Evolutionary conservation across 2,888 invertebrate genomes (phyloP).

Genomic region (Proisotoma minuta): DNA sequence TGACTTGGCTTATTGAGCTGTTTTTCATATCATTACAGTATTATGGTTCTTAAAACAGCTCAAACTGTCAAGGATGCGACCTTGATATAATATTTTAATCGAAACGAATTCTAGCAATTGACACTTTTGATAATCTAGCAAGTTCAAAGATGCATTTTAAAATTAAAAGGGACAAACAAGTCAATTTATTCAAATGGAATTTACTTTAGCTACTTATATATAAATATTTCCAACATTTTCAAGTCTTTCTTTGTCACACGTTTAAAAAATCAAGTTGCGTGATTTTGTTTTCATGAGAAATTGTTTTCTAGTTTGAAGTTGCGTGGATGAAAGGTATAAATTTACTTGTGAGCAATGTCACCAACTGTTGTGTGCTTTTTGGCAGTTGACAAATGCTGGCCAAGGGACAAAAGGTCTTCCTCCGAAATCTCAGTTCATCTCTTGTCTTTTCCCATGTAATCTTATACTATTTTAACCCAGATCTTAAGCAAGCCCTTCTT

Average conservation of each 20-base stretch:
- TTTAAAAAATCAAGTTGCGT: too few species aligned
- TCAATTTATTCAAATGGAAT: too few species aligned
- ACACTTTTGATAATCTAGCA: background rate
- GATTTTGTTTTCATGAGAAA: constrained; percentile 1
- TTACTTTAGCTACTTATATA: too few species aligned
- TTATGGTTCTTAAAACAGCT: background rate
- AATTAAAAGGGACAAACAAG: too few species aligned
- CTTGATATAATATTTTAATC: background rate
- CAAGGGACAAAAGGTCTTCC: background rate
- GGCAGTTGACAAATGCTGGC: constrained; percentile 1
- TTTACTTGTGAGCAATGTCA: background rate
- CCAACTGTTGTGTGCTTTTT: background rate
- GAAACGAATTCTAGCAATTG: background rate
- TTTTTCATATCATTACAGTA: too few species aligned
- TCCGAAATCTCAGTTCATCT: background rate
- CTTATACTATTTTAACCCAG: background rate
- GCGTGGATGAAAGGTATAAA: too few species aligned
- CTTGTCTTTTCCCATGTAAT: background rate
- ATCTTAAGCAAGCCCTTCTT: constrained; percentile 4
- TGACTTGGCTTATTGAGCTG: too few species aligned
- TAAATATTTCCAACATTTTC: too few species aligned
- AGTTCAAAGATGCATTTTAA: too few species aligned
- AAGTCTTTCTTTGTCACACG: too few species aligned
- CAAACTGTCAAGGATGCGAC: constrained; percentile 15
- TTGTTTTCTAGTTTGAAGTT: too few species aligned